These are phyloP conservation scores for Poecilia latipinna DNA, from an alignment of 2,113 vertebrate genomes.

Conservation along the genomic window DNA sequence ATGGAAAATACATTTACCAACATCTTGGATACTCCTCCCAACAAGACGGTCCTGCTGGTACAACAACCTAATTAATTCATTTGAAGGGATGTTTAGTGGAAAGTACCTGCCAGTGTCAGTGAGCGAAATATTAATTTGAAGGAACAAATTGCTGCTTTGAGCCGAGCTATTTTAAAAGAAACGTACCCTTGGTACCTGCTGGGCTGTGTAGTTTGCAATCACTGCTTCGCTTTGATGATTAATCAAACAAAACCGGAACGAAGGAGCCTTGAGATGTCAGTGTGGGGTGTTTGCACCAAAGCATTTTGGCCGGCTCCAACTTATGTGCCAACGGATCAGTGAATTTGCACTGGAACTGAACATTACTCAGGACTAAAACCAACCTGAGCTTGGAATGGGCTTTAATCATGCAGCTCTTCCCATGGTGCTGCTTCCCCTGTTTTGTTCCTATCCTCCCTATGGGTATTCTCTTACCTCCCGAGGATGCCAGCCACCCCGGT, in stretches of 20 bases:
- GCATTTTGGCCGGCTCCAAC: neutral
- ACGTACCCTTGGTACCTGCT: neutral
- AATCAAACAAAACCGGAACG: neutral
- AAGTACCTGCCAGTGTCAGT: neutral
- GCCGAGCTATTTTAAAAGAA: constrained; percentile 1
- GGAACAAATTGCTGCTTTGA: constrained; percentile 32
- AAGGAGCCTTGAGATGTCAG: neutral
- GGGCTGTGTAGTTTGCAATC: neutral
- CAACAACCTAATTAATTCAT: neutral
- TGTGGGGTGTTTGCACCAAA: neutral
- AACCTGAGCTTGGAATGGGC: constrained; percentile 4
- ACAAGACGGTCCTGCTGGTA: neutral
- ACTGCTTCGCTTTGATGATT: constrained; percentile 2
- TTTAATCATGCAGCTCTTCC: constrained; percentile 10
- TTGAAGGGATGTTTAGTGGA: neutral
- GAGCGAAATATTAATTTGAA: constrained; percentile 10
- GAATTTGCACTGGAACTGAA: neutral
- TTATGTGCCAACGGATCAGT: neutral
- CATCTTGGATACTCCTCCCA: neutral
- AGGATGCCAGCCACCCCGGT: constrained; percentile 38
- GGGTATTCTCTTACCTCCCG: constrained; percentile 38
- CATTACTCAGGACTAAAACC: neutral
- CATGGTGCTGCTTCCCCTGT: neutral
- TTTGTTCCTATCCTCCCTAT: constrained; percentile 6
- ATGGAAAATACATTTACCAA: neutral